Base-by-base conservation (phyloP, 2,797 vertebrate genomes). In the Ctenopoma multispine region DNA sequence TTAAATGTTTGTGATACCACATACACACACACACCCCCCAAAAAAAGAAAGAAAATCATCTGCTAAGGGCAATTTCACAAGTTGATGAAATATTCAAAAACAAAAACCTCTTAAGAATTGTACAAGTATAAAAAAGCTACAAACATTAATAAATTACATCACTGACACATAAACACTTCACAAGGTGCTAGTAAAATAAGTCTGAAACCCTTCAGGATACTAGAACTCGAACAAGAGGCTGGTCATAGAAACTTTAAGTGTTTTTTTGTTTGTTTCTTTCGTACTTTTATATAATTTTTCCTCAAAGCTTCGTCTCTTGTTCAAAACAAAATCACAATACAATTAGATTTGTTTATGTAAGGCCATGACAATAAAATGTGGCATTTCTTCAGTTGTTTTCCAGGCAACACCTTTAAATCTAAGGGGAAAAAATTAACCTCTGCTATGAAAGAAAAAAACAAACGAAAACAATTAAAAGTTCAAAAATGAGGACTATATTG, bases 71-170 rank as follows among this genome's bases (percentile, higher is more conserved):
- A 92, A 92, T 87, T 91, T 94, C 90, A 93, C 93, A 91, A 95
- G 93, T 94, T 83, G 92, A 95, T 96, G 95, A 96, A 94, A 96
- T 96, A 95, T 95, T 93, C 95, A 94, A 96, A 97, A 98, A 96
- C 94, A 91, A 31, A 85, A 97, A 97, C 92, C 93, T 95, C 94
- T 96, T 97, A 96, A 96, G 97, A 98, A 97, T 98, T 97, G 95
- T 98, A 98, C 96, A 98, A 97, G 97, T 99, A 98, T 98, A 99
- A 99, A 99, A 90, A 98, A 97, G 96, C 97, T 98, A 99, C 97
- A 99, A 99, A 99, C 97, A 98, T 99, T 97, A 99, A 99, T 99
- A 99, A 99, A 99, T 99, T 98, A 99, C 97, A 96, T 97, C 93
- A 99, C 97, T 93, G 97, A 99, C 97, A 99, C 97, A 94, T 93